A percentile compares a stretch with the other conserved stretches of the same genome.
Evolutionary conservation across 2,797 vertebrate genomes (phyloP).

Genomic region (Geotrypetes seraphini): DNA sequence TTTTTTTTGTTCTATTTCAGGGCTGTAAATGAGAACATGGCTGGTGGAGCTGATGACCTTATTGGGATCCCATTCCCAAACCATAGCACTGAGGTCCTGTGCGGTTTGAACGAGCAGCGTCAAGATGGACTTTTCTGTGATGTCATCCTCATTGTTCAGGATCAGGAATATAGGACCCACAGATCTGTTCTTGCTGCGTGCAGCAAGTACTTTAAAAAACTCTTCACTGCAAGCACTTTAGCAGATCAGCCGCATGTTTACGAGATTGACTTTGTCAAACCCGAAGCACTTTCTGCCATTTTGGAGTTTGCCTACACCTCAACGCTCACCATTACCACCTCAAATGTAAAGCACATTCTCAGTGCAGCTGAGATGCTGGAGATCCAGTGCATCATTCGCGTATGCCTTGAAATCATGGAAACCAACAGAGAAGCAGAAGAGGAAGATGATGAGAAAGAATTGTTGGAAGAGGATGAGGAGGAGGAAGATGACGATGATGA

Average conservation of each 20-base stretch:
- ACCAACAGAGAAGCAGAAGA: slow-evolving; percentile 56
- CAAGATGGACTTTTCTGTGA: slow-evolving; percentile 89
- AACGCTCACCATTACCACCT: slow-evolving; percentile 86
- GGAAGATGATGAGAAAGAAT: slow-evolving; percentile 50
- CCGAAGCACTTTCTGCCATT: slow-evolving; percentile 90
- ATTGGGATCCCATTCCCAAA: slow-evolving; percentile 98
- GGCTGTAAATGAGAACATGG: slow-evolving; percentile 73
- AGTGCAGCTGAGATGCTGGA: slow-evolving; percentile 87
- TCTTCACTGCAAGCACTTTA: slow-evolving; percentile 81
- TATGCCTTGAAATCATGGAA: slow-evolving; percentile 96
- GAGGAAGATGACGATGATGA: slow-evolving; percentile 72
- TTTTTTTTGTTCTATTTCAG: slow-evolving; percentile 33
- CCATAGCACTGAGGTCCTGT: slow-evolving; percentile 92
- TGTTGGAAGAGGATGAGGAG: slow-evolving; percentile 65
- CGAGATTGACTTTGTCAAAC: slow-evolving; percentile 92
- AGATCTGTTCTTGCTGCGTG: slow-evolving; percentile 90
- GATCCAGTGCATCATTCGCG: slow-evolving; percentile 90
- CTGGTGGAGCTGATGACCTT: slow-evolving; percentile 84
- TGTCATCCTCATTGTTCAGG: slow-evolving; percentile 85
- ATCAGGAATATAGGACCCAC: slow-evolving; percentile 92
- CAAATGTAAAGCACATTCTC: slow-evolving; percentile 90
- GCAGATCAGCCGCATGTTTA: slow-evolving; percentile 77
- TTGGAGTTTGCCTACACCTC: slow-evolving; percentile 97
- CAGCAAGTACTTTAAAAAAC: slow-evolving; percentile 97
- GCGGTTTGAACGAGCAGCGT: slow-evolving; percentile 89